phyloP scores from a whole-genome alignment of 2,113 vertebrate genomes.

The Periophthalmodon schlosseri region DNA sequence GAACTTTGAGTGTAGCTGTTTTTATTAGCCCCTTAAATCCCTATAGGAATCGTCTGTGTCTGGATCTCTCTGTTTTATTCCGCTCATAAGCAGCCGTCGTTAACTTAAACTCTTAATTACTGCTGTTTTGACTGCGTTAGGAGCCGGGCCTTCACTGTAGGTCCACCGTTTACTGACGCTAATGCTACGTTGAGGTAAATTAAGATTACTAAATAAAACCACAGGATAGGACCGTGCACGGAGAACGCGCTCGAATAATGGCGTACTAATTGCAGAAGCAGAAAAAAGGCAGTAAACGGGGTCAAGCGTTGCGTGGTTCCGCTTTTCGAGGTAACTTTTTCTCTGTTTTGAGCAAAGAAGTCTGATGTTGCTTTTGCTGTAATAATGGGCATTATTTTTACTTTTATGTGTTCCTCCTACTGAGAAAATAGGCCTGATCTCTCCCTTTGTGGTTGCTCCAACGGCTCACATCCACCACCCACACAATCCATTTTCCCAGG shows the following conservation, averaged over 20 bases:
- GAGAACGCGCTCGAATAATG: constrained; percentile 63
- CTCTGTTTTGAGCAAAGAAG: constrained; percentile 68
- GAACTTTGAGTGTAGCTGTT: background rate
- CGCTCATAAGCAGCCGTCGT: constrained; percentile 3
- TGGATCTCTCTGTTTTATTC: constrained; percentile 3
- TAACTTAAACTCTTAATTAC: constrained; percentile 11
- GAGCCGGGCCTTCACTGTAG: constrained; percentile 15
- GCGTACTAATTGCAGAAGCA: constrained; percentile 69
- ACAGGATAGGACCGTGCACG: constrained; percentile 33
- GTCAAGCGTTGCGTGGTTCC: constrained; percentile 64
- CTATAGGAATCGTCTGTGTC: constrained; percentile 9
- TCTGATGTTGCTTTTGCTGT: constrained; percentile 76
- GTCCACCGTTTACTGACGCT: constrained; percentile 11
- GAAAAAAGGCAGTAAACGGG: constrained; percentile 53
- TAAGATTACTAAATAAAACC: constrained; percentile 65
- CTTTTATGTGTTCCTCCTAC: constrained; percentile 82
- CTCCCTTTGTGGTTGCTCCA: constrained; percentile 81
- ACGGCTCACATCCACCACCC: constrained; percentile 81
- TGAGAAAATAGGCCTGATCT: constrained; percentile 81
- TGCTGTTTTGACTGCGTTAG: background rate
- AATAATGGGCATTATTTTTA: constrained; percentile 75
- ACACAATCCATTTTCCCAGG: constrained; percentile 81
- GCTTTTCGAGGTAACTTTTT: constrained; percentile 65
- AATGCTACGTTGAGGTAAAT: constrained; percentile 50
- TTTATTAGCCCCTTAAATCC: constrained; percentile 1